Evolutionary conservation across 2,888 invertebrate genomes (phyloP).

Genomic region (Tetragonisca angustula): DNA sequence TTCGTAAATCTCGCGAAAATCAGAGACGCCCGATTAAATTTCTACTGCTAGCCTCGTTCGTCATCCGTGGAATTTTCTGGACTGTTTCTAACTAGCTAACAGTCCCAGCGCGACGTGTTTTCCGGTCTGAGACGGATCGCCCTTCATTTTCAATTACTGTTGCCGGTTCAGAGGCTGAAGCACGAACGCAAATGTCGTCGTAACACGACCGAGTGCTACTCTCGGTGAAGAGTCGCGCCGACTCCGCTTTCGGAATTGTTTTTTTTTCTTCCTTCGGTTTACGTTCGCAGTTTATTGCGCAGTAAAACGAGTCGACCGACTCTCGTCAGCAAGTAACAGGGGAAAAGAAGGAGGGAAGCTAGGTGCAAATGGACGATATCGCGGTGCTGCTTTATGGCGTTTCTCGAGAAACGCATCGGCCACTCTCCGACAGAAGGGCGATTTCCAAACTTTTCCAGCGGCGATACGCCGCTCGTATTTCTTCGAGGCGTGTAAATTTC

Average conservation of each 20-base stretch:
- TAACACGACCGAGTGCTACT: neutral
- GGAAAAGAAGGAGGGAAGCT: neutral
- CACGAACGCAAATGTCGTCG: conserved; percentile 21
- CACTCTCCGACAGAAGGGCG: neutral
- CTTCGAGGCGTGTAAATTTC: neutral
- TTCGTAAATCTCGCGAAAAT: neutral
- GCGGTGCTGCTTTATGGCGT: conserved; percentile 16
- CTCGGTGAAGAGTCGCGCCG: neutral
- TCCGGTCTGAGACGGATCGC: neutral
- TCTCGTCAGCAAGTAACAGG: neutral
- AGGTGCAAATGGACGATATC: conserved; percentile 42
- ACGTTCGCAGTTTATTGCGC: conserved; percentile 40
- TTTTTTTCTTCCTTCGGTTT: conserved; percentile 42
- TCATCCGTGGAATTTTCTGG: too few species aligned
- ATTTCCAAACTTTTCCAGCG: neutral
- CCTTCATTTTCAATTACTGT: neutral
- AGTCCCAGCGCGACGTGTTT: neutral
- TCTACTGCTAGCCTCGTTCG: too few species aligned
- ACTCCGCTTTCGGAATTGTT: conserved; percentile 37
- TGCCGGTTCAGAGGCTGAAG: neutral
- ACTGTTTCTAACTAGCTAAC: neutral
- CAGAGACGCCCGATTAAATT: neutral
- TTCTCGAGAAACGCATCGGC: conserved; percentile 8
- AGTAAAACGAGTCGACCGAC: conserved; percentile 24
- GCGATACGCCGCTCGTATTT: neutral